phyloP scores from a whole-genome alignment of 2,888 invertebrate genomes.

The Drosophila dives region DNA sequence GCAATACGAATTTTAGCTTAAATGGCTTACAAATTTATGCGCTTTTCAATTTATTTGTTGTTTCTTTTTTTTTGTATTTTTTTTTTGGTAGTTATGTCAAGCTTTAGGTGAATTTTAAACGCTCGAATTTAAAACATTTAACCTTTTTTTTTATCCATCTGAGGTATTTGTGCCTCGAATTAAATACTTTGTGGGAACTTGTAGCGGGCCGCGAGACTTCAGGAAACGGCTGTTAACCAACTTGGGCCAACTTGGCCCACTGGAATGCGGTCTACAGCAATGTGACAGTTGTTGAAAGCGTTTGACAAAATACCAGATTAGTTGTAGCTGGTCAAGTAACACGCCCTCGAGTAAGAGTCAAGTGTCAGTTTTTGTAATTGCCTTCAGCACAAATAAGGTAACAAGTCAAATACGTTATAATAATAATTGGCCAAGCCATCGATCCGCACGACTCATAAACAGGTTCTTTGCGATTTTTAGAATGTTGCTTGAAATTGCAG shows the following conservation, averaged over 20 bases:
- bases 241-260: slow-evolving; percentile 14
- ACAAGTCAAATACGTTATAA: slow-evolving; percentile 7
- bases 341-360: slow-evolving; percentile 51
- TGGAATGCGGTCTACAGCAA: slow-evolving; percentile 53
- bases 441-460: slow-evolving; percentile 60
- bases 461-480: slow-evolving; percentile 58
- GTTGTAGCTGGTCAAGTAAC: slow-evolving; percentile 19
- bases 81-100: slow-evolving; percentile 42
- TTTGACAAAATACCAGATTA: slow-evolving; percentile 44
- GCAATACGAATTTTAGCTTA: slow-evolving; percentile 35
- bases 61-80: slow-evolving; percentile 2
- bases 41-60: slow-evolving; percentile 49
- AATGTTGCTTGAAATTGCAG: slow-evolving; percentile 55
- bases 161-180: slow-evolving; percentile 12
- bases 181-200: slow-evolving; percentile 12
- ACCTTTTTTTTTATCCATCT: slow-evolving; percentile 35
- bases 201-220: slow-evolving; percentile 11
- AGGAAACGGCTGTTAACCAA: slow-evolving; percentile 34
- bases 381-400: slow-evolving; percentile 59
- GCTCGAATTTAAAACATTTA: not conserved
- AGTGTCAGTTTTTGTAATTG: slow-evolving; percentile 53
- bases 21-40: slow-evolving; percentile 73
- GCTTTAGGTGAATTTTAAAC: slow-evolving; percentile 24
- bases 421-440: slow-evolving; percentile 51
- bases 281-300: slow-evolving; percentile 36